Conservation (phyloP, 1,140 invertebrate genomes). For the Zaprionus tsacasi region DNA sequence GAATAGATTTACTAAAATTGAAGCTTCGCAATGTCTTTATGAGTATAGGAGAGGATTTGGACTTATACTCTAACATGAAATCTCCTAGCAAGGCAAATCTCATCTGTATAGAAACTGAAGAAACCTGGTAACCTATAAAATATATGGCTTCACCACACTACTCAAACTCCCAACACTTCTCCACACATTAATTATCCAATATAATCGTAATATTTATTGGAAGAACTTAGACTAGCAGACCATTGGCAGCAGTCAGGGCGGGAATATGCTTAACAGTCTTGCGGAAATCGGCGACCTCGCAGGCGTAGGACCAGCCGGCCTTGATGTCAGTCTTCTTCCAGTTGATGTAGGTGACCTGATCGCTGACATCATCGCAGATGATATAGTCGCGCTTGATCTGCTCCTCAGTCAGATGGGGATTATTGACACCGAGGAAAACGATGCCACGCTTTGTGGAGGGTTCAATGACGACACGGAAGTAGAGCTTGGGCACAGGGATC, state of each 20-base stretch:
- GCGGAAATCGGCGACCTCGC: constrained; percentile 87
- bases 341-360: constrained; percentile 85
- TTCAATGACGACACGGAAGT: constrained; percentile 87
- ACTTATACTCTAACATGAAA: too few relatives aligned
- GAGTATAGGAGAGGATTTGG: too few relatives aligned
- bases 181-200: constrained; percentile 1
- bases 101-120: too few relatives aligned
- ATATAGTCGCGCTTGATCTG: constrained; percentile 83
- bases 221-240: constrained; percentile 62
- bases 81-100: too few relatives aligned
- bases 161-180: not conserved
- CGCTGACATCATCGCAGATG: constrained; percentile 85
- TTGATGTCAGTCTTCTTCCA: constrained; percentile 85
- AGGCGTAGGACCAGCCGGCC: constrained; percentile 88
- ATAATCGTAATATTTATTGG: constrained; percentile 2
- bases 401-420: constrained; percentile 85
- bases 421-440: constrained; percentile 87
- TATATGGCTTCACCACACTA: not conserved
- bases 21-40: too few relatives aligned
- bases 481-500: constrained; percentile 86
- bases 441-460: constrained; percentile 84
- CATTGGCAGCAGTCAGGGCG: constrained; percentile 64
- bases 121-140: too few relatives aligned
- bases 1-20: too few relatives aligned
- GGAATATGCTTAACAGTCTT: constrained; percentile 84